A percentile compares a stretch with the other conserved stretches of the same genome.
These are phyloP conservation scores for Propsilocerus akamusi DNA, from an alignment of 1,140 invertebrate genomes.

Conservation along the genomic window DNA sequence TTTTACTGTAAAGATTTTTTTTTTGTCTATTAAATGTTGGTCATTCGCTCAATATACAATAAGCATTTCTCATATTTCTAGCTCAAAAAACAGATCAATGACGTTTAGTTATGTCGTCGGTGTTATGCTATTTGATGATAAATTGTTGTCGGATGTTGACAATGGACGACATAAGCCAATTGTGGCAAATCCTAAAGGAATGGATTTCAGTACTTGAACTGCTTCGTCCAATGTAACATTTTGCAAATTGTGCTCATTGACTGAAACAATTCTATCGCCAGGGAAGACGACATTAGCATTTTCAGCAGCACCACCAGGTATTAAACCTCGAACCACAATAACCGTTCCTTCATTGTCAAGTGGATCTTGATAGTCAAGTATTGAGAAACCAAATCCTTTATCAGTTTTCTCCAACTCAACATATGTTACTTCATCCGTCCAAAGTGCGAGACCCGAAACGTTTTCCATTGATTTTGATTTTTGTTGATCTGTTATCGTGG, in stretches of 20 bases:
- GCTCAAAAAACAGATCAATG: slow-evolving; percentile 7
- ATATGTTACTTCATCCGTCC: slow-evolving; percentile 73
- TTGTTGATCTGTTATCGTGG: slow-evolving; percentile 41
- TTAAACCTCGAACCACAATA: slow-evolving; percentile 83
- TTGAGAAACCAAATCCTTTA: slow-evolving; percentile 83
- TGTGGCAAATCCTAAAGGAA: slow-evolving; percentile 59
- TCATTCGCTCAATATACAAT: too few species aligned
- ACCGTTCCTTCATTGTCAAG: slow-evolving; percentile 75
- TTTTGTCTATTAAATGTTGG: too few species aligned
- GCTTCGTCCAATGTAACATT: slow-evolving; percentile 80
- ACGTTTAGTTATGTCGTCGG: slow-evolving; percentile 6
- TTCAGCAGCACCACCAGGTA: slow-evolving; percentile 80
- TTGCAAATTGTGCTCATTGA: slow-evolving; percentile 70
- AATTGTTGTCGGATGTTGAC: slow-evolving; percentile 31
- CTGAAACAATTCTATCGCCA: slow-evolving; percentile 75
- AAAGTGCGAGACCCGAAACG: slow-evolving; percentile 77
- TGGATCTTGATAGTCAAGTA: slow-evolving; percentile 86
- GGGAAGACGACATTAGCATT: slow-evolving; percentile 75
- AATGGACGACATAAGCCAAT: slow-evolving; percentile 76
- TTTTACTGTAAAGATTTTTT: too few species aligned
- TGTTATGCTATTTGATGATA: slow-evolving; percentile 16
- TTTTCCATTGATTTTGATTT: slow-evolving; percentile 74
- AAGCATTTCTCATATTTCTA: slow-evolving; percentile 1
- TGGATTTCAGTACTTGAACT: slow-evolving; percentile 73
- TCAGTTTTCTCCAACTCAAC: slow-evolving; percentile 78